Percentiles rank a stretch among this genome's conserved stretches.
These are phyloP conservation scores for Pammene aurita DNA, from an alignment of 2,888 invertebrate species.

Conservation along the genomic window DNA sequence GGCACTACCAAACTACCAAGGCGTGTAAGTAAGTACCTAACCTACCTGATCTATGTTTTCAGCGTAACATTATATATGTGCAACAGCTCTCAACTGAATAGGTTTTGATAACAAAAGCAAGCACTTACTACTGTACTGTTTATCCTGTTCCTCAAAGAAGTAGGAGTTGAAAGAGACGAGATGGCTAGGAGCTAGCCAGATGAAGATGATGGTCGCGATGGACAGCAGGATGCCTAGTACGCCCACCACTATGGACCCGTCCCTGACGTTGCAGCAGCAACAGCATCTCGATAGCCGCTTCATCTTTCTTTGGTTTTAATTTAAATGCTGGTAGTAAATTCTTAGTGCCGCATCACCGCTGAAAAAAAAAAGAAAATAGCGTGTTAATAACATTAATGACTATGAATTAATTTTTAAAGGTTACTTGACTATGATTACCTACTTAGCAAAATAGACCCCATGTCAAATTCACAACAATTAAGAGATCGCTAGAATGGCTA, in stretches of 20 bases:
- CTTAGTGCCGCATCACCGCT: conserved; percentile 23
- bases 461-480: no score
- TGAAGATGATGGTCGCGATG: conserved; percentile 85
- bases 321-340: conserved; percentile 16
- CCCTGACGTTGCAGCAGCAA: conserved; percentile 87
- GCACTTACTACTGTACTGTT: conserved; percentile 82
- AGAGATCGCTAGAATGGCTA: no score
- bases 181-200: conserved; percentile 83
- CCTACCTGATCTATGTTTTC: no score
- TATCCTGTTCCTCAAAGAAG: conserved; percentile 84
- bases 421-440: no score
- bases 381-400: not conserved
- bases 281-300: conserved; percentile 87
- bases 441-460: not conserved
- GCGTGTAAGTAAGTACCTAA: no score
- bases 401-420: not conserved
- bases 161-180: conserved; percentile 90
- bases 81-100: no score
- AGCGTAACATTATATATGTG: no score
- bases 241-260: conserved; percentile 89
- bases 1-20: no score
- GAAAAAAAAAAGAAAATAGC: not conserved
- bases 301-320: conserved; percentile 56
- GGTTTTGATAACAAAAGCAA: not conserved
- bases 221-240: conserved; percentile 89